phyloP scores from a whole-genome alignment of 2,888 invertebrate species.

The Ophioninae sp. region DNA sequence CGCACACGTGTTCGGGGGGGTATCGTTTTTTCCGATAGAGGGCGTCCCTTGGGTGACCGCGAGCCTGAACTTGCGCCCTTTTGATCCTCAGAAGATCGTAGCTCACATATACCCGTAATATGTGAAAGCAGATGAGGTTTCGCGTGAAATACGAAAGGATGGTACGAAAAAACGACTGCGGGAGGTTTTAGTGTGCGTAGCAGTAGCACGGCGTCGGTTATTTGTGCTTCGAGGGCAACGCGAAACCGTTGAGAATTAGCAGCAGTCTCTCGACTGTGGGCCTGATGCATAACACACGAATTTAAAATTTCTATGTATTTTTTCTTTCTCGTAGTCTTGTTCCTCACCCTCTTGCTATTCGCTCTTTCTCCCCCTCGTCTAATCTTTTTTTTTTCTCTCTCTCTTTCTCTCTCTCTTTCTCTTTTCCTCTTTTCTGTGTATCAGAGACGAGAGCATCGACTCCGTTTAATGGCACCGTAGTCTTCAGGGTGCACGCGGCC shows the following conservation, averaged over 20 bases:
- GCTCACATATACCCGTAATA: conserved; percentile 3
- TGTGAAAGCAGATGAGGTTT: conserved; percentile 64
- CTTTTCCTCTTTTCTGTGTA: conserved; percentile 27
- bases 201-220: conserved; percentile 61
- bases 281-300: conserved; percentile 53
- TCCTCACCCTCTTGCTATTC: conserved; percentile 2
- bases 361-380: conserved; percentile 13
- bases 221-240: conserved; percentile 67
- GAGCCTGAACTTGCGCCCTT: neutral
- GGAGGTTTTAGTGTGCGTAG: conserved; percentile 43
- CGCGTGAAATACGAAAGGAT: conserved; percentile 66
- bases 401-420: conserved; percentile 25
- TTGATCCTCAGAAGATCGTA: neutral
- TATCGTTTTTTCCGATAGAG: neutral
- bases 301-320: conserved; percentile 35
- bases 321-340: conserved; percentile 21
- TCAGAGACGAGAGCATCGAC: conserved; percentile 61
- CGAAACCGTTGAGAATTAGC: conserved; percentile 68
- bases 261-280: conserved; percentile 56
- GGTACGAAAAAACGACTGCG: conserved; percentile 54
- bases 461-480: conserved; percentile 41
- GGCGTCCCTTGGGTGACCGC: neutral
- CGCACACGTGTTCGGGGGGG: neutral
- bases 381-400: conserved; percentile 8
- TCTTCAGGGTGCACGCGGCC: conserved; percentile 50